Conservation (phyloP, 2,113 vertebrate species). For the Polypterus bichir region DNA sequence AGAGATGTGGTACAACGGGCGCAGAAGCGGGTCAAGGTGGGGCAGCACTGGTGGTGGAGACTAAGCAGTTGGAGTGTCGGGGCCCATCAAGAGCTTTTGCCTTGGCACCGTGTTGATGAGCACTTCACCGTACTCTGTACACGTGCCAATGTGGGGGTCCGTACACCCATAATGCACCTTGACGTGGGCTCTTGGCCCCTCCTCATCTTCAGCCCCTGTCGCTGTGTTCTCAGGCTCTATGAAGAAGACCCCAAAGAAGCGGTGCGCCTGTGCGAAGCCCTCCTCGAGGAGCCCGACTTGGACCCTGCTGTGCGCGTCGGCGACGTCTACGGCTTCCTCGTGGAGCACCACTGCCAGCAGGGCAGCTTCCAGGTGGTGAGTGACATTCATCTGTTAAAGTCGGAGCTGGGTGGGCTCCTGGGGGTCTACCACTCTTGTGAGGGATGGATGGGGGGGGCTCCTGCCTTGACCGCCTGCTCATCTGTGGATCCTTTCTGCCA, state of each 20-base stretch:
- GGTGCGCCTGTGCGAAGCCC: conserved; percentile 59
- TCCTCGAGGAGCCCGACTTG: conserved; percentile 69
- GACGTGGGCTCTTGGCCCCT: background rate
- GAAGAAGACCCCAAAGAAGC: conserved; percentile 65
- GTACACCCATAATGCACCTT: no score
- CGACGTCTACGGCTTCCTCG: conserved; percentile 65
- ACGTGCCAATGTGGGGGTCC: no score
- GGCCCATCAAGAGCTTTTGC: no score
- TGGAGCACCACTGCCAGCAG: conserved; percentile 62
- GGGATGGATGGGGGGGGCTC: background rate
- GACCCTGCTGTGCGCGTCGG: conserved; percentile 61
- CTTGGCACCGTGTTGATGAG: no score
- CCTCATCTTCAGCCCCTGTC: background rate
- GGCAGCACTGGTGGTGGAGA: no score
- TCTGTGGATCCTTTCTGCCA: background rate
- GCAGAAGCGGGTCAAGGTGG: no score
- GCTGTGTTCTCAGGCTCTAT: conserved; percentile 50
- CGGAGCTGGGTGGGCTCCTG: no score
- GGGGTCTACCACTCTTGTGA: no score
- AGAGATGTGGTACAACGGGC: no score
- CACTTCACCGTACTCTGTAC: no score
- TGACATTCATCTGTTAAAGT: background rate
- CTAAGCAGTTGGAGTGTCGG: no score
- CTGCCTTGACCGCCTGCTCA: background rate
- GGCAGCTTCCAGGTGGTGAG: conserved; percentile 61